Percentiles rank a stretch among this genome's conserved stretches.
Evolutionary conservation across 2,113 vertebrate species (phyloP).

Genomic region (Aldabrachelys gigantea): DNA sequence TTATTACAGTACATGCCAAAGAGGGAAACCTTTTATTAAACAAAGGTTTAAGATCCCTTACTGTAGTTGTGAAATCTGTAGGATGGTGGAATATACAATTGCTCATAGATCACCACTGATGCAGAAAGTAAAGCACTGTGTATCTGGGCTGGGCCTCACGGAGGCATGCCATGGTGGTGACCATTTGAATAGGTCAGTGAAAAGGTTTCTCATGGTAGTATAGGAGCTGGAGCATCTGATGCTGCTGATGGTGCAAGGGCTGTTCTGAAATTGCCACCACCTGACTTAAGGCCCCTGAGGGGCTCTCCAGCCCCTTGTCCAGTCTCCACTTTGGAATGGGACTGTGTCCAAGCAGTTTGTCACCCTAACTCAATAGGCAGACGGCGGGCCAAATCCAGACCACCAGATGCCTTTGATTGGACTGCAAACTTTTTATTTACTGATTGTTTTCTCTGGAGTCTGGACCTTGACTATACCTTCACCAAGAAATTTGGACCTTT

Average conservation of each 20-base stretch:
- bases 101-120: background rate
- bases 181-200: background rate
- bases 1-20: background rate
- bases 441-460: background rate
- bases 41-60: background rate
- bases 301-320: background rate
- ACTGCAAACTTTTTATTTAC: background rate
- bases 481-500: background rate
- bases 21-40: background rate
- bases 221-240: background rate
- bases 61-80: background rate
- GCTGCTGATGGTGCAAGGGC: background rate
- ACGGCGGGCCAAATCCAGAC: background rate
- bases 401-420: background rate
- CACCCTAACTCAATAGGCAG: background rate
- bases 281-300: background rate
- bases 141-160: background rate
- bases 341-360: background rate
- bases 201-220: background rate
- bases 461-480: background rate
- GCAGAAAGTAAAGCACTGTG: background rate
- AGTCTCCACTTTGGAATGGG: background rate
- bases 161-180: background rate
- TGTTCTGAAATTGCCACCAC: background rate
- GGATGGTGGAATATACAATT: background rate